Evolutionary conservation across 2,113 vertebrate genomes (phyloP).

Genomic region (Notechis scutatus): DNA sequence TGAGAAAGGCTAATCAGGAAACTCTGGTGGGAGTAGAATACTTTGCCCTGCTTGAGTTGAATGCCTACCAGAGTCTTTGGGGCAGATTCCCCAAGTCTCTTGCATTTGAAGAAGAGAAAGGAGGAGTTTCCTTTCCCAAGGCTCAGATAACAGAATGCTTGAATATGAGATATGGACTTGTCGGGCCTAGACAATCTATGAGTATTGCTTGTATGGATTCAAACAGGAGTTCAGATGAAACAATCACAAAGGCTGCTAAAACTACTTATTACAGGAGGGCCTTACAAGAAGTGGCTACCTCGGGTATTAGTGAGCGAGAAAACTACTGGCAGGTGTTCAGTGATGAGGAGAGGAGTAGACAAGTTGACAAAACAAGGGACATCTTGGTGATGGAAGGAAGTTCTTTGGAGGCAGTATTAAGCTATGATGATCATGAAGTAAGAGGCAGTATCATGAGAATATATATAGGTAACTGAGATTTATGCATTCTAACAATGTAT

Average conservation of each 20-base stretch:
- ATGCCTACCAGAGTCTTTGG: background rate
- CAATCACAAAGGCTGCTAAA: background rate
- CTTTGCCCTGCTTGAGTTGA: background rate
- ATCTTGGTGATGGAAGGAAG: background rate
- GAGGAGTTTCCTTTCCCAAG: constrained; percentile 16
- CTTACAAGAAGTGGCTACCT: background rate
- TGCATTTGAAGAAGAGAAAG: constrained; percentile 26
- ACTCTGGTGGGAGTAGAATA: background rate
- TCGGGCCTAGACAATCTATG: background rate
- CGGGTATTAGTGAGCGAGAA: background rate
- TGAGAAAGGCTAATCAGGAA: background rate
- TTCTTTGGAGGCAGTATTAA: background rate
- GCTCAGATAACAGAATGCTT: background rate
- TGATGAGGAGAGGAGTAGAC: background rate
- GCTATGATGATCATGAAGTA: background rate
- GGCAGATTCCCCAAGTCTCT: background rate
- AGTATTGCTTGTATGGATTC: background rate
- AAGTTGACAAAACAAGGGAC: background rate
- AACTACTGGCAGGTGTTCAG: background rate
- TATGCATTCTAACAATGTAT: background rate
- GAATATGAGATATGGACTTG: background rate
- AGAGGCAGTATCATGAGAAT: background rate
- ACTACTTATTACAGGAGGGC: background rate
- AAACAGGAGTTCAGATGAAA: background rate
- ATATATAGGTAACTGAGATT: background rate